Percentiles rank a stretch among this genome's conserved stretches.
Evolutionary conservation across 2,113 vertebrate genomes (phyloP).

Genomic region (Callocephalon fimbriatum): DNA sequence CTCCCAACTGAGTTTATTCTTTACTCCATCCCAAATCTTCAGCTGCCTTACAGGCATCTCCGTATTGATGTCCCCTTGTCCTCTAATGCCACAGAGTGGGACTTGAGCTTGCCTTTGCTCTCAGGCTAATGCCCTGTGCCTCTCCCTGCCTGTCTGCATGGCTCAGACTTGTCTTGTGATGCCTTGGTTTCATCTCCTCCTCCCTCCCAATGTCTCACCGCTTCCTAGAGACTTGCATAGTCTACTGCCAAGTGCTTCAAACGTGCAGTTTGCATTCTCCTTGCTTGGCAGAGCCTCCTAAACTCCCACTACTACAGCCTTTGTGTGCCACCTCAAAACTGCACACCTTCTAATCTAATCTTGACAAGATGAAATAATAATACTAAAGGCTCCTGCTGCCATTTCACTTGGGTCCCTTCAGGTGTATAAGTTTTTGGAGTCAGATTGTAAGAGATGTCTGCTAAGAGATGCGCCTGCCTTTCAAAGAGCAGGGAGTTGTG

Average conservation of each 20-base stretch:
- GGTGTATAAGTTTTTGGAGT: not conserved
- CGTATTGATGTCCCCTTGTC: not conserved
- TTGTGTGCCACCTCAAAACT: not conserved
- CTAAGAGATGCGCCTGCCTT: not conserved
- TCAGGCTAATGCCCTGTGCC: not conserved
- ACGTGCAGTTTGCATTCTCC: not conserved
- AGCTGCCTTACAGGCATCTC: not conserved
- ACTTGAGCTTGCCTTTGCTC: not conserved
- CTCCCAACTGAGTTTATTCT: not conserved
- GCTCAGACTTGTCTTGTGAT: not conserved
- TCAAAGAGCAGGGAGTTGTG: not conserved
- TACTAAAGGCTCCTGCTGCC: not conserved
- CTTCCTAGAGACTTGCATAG: not conserved
- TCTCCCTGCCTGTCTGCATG: not conserved
- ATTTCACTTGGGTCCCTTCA: not conserved
- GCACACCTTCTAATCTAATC: not conserved
- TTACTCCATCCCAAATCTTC: not conserved
- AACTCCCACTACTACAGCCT: not conserved
- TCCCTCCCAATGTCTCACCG: not conserved
- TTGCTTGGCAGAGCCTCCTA: slow-evolving; percentile 24
- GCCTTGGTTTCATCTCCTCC: not conserved
- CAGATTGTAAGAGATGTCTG: not conserved
- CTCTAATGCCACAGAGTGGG: not conserved
- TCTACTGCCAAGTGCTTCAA: not conserved
- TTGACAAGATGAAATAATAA: not conserved